Conservation (phyloP, 2,888 invertebrate species). For the Dicyrtomina minuta region DNA sequence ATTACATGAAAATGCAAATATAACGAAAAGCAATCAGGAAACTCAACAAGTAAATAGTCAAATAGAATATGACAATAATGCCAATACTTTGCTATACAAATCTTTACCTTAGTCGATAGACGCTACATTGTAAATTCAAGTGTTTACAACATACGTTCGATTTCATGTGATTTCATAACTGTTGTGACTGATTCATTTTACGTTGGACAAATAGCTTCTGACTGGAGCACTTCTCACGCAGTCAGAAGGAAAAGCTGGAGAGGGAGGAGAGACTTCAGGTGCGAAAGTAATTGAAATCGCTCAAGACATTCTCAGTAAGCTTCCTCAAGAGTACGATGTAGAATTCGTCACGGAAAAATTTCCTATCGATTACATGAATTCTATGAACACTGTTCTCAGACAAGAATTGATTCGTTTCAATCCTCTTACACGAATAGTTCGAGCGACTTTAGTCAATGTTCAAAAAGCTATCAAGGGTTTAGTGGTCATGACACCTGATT, state of each 20-base stretch:
- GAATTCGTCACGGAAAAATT: conserved; percentile 67
- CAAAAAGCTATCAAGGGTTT: conserved; percentile 82
- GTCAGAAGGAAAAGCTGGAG: conserved; percentile 3
- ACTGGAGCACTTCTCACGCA: conserved; percentile 21
- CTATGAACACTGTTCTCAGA: conserved; percentile 91
- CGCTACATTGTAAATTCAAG: no score
- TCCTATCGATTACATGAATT: conserved; percentile 77
- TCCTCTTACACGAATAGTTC: conserved; percentile 68
- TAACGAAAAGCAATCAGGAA: conserved; percentile 86
- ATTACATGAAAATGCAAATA: conserved; percentile 89
- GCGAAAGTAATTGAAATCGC: conserved; percentile 22
- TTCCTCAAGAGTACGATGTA: conserved; percentile 72
- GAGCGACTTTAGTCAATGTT: conserved; percentile 72
- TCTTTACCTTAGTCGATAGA: no score
- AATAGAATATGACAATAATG: no score
- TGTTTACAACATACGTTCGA: no score
- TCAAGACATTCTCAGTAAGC: conserved; percentile 42
- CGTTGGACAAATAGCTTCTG: conserved; percentile 23
- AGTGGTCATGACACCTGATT: conserved; percentile 79
- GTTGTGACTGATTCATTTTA: no score
- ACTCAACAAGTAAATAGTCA: conserved; percentile 71
- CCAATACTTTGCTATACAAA: no score
- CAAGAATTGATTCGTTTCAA: conserved; percentile 83
- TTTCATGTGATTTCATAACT: no score
- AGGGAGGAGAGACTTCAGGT: conserved; percentile 13